Base-by-base conservation (phyloP, 2,797 vertebrate genomes). In the Chromis chromis region DNA sequence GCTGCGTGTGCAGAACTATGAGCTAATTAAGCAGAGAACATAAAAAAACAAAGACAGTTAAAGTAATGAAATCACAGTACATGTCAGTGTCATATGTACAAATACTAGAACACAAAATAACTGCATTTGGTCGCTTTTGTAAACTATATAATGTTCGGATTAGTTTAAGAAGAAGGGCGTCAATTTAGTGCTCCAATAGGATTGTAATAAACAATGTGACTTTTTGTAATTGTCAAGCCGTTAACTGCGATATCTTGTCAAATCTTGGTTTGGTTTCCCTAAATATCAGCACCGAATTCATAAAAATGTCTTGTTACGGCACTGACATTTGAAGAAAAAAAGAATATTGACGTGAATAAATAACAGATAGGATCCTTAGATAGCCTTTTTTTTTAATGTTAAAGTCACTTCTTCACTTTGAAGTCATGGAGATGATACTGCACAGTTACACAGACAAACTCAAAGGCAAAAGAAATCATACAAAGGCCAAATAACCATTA, bases 11-110 rank as follows among this genome's bases (percentile, higher is more conserved):
- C 67, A 70, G 42, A 70, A 52, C 79, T 78, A 76, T 17, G 60
- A 81, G 52, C 76, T 81, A 76, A 53, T 74, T 16, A 71, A 78
- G 81, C 82, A 74, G 56, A 76, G n/a, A 75, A 61, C 42, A 25
- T 7, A 48, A 58, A 69, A 80, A 48, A 48, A 54, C 31, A 46
- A 52, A 74, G 40, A 75, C 59, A 19, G 39, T 57, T 63, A 44
- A 58, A 86, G 61, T 28, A 53, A 81, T 68, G 25, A 70, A 66
- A 76, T 67, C 73, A 80, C 73, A 52, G 68, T 54, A 82, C 53
- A 61, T 75, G 64, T 50, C 6, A 21, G 66, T 70, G 73, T 62
- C 70, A 60, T 90, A 88, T 91, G 71, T 89, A 92, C 90, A 93
- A 81, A 87, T 70, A 65, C 72, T 53, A 58, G 14, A 82, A 73